phyloP scores from a whole-genome alignment of 2,888 invertebrate species.

The Idaea straminata region DNA sequence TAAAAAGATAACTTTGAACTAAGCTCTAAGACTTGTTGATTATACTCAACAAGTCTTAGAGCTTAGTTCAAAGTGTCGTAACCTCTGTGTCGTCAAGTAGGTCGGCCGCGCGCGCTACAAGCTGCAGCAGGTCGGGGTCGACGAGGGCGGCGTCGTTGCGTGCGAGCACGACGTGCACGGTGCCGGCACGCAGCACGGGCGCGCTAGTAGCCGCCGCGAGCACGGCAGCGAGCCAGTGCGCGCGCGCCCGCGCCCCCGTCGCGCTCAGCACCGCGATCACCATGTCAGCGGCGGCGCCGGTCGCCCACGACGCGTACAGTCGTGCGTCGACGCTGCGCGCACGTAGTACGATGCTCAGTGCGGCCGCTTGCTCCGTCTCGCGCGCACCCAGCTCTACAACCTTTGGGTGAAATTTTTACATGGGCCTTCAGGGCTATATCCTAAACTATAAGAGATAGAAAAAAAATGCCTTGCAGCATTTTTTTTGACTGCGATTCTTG shows the following conservation, averaged over 20 bases:
- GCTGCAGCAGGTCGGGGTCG: slow-evolving; percentile 77
- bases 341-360: slow-evolving; percentile 80
- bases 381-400: slow-evolving; percentile 82
- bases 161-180: slow-evolving; percentile 75
- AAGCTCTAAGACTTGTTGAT: too few relatives aligned
- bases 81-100: slow-evolving; percentile 68
- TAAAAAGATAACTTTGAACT: neutral
- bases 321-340: slow-evolving; percentile 81
- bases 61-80: too few relatives aligned
- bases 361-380: slow-evolving; percentile 81
- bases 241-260: slow-evolving; percentile 67
- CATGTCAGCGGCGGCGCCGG: slow-evolving; percentile 73
- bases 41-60: too few relatives aligned
- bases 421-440: too few relatives aligned
- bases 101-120: slow-evolving; percentile 76
- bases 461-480: too few relatives aligned
- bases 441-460: too few relatives aligned
- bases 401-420: too few relatives aligned
- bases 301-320: slow-evolving; percentile 80
- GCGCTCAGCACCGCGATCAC: slow-evolving; percentile 80
- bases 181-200: slow-evolving; percentile 68
- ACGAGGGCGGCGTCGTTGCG: slow-evolving; percentile 75
- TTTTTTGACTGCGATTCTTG: too few relatives aligned
- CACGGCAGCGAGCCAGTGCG: slow-evolving; percentile 80
- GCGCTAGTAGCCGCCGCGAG: slow-evolving; percentile 80